A percentile compares a stretch with the other conserved stretches of the same genome.
phyloP scores from a whole-genome alignment of 2,888 invertebrate genomes.

The Dastarcus helophoroides region DNA sequence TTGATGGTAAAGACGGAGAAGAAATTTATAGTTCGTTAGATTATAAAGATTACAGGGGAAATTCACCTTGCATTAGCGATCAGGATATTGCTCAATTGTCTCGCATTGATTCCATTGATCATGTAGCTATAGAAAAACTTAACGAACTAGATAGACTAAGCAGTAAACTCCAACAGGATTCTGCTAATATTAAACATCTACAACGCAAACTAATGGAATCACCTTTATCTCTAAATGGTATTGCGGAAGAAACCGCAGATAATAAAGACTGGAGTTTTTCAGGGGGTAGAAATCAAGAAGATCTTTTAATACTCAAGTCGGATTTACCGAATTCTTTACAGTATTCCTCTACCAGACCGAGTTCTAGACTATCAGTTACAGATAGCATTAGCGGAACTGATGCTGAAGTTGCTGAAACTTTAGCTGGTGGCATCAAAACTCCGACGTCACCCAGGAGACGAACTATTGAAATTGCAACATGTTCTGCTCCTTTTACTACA shows the following conservation, averaged over 20 bases:
- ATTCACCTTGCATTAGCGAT: conserved; percentile 64
- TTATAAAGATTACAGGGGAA: conserved; percentile 67
- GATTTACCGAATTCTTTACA: conserved; percentile 36
- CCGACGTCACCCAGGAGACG: conserved; percentile 47
- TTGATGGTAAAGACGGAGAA: conserved; percentile 30
- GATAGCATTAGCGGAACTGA: conserved; percentile 51
- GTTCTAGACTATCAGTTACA: conserved; percentile 49
- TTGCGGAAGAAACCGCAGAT: conserved; percentile 43
- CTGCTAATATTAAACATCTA: conserved; percentile 63
- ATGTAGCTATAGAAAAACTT: conserved; percentile 66
- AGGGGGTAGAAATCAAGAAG: conserved; percentile 50
- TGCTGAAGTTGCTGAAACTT: conserved; percentile 50
- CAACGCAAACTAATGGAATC: conserved; percentile 59
- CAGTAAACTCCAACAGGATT: conserved; percentile 66
- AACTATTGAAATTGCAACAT: conserved; percentile 43
- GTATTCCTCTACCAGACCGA: conserved; percentile 46
- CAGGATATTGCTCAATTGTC: conserved; percentile 67
- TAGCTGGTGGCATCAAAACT: conserved; percentile 40
- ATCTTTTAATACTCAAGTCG: conserved; percentile 43
- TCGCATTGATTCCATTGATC: conserved; percentile 63
- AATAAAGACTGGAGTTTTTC: conserved; percentile 60
- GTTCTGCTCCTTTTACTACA: conserved; percentile 52
- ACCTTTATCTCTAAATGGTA: conserved; percentile 36
- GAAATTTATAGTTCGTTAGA: conserved; percentile 65
- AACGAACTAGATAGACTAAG: conserved; percentile 68